These are phyloP conservation scores for Catostylus mosaicus DNA, from an alignment of 30 jellyfish, hydroid and myxozoan species.

Conservation along the genomic window DNA sequence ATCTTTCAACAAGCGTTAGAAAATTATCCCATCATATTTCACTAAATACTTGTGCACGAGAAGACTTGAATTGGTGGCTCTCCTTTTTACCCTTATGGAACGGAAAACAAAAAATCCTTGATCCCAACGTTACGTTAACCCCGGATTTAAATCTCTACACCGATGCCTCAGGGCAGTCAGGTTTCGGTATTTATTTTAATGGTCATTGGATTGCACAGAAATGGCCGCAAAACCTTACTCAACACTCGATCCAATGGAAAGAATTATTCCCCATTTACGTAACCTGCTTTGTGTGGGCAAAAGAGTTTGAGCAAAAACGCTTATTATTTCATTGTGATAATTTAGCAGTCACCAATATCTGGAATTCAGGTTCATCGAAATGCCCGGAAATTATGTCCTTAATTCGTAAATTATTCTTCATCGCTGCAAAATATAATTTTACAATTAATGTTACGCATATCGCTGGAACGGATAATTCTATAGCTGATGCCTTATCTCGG, in stretches of 20 bases:
- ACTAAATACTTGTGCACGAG: neutral
- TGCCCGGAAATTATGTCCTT: neutral
- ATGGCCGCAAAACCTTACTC: neutral
- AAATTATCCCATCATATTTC: neutral
- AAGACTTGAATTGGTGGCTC: constrained; percentile 22
- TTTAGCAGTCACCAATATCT: neutral
- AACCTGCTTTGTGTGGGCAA: constrained; percentile 18
- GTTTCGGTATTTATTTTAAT: constrained; percentile 2
- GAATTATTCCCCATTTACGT: constrained; percentile 30
- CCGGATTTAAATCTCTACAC: constrained; percentile 5
- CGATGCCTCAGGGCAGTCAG: constrained; percentile 33
- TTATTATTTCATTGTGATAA: constrained; percentile 28
- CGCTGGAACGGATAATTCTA: neutral
- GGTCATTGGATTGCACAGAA: constrained; percentile 8
- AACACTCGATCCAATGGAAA: neutral
- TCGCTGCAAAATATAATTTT: neutral
- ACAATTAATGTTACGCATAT: neutral
- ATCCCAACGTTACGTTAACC: neutral
- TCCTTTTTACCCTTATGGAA: constrained; percentile 20
- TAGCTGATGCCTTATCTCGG: constrained; percentile 16
- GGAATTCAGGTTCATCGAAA: neutral
- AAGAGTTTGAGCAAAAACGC: neutral
- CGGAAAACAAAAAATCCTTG: constrained; percentile 10
- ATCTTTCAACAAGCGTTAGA: neutral
- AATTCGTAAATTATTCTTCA: neutral